Base-by-base conservation (phyloP, 2,113 vertebrate genomes). In the Toxostoma redivivum region DNA sequence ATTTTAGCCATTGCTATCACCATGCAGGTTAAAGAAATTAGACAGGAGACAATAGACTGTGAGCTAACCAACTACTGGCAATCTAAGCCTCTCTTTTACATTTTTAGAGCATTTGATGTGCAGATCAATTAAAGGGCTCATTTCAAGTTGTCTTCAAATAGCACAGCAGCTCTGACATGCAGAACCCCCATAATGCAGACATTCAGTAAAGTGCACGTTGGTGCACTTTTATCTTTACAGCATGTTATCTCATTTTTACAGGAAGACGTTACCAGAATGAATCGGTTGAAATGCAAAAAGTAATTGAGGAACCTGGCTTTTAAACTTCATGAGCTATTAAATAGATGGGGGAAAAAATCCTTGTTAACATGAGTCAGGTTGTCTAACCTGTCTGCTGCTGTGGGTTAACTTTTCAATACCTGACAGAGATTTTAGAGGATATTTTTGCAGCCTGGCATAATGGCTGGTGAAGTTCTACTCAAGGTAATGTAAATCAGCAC, bases 221-320 rank as follows among this genome's bases (percentile, higher is more conserved):
- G 28, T 76, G n/a, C 31, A 81, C 86, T 95, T 97, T 95, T 42
- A 92, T 86, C 90, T 92, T 92, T 95, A 57, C 81, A 92, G 76
- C 48, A 30, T 54, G 69, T 86, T 92, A 91, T 88, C 84, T 89
- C 79, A 57, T 82, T 95, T 96, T 94, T 91, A 77, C 70, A 70
- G 33, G 37, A 38, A 88, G 19, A 91, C 0, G 2, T 81, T 84
- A 71, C 53, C 58, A 40, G 64, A 92, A 86, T 57, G 80, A 92
- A 81, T 83, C 58, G 69, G 62, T 54, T 86, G 53, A 93, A 96
- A 92, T 38, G 47, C 71, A 88, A 81, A 87, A 93, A 80, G 69
- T 60, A 90, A 82, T 83, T 69, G 82, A 94, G 81, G 50, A 72
- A 62, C 12, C 6, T 90, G 57, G 20, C 47, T 86, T 96, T 95